These are phyloP conservation scores for Xyrauchen texanus DNA, from an alignment of 2,113 vertebrate genomes.

Conservation along the genomic window DNA sequence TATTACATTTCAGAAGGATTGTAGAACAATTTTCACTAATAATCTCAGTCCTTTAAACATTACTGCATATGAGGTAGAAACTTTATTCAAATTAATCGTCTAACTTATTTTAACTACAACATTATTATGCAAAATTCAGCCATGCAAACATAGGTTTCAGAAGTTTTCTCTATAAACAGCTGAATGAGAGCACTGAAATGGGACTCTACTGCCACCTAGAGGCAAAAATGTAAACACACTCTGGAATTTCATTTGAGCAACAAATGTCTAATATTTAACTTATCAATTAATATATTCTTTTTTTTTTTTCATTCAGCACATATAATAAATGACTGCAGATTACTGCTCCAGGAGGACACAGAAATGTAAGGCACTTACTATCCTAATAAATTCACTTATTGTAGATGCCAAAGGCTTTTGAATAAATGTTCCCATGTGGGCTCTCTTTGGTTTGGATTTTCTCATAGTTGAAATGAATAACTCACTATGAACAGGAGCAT, in stretches of 20 bases:
- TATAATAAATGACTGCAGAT: background rate
- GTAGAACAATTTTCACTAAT: too few species aligned
- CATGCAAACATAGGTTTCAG: too few species aligned
- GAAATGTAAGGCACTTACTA: background rate
- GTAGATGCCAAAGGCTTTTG: background rate
- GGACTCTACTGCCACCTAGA: conserved; percentile 48
- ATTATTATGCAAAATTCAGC: too few species aligned
- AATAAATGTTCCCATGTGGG: background rate
- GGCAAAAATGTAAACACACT: conserved; percentile 6
- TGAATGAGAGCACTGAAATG: background rate
- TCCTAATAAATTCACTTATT: background rate
- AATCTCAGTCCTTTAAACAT: too few species aligned
- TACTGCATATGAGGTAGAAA: too few species aligned
- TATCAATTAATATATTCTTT: background rate
- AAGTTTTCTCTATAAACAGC: too few species aligned
- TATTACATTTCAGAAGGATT: too few species aligned
- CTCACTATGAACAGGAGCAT: background rate
- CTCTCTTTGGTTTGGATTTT: background rate
- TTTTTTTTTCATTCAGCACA: background rate
- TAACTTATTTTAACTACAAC: too few species aligned
- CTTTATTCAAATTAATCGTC: too few species aligned
- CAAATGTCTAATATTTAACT: background rate
- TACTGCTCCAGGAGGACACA: background rate
- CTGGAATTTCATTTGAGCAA: background rate
- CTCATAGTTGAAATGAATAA: background rate